These are phyloP conservation scores for Tetanocera ferruginea DNA, from an alignment of 2,888 invertebrate species.

Conservation along the genomic window DNA sequence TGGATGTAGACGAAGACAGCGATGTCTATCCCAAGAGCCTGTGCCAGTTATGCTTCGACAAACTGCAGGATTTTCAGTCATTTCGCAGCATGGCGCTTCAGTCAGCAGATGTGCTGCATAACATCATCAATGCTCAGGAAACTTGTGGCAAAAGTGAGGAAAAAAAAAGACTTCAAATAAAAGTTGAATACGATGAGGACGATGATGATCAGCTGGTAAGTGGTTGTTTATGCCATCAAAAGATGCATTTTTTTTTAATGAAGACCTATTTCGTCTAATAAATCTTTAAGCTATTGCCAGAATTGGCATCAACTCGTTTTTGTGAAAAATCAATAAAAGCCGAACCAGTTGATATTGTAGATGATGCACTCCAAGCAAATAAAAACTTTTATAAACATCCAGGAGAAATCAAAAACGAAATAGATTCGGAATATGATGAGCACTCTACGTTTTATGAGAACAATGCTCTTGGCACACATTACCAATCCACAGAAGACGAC, in stretches of 20 bases:
- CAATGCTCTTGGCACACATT: conserved; percentile 22
- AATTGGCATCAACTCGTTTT: conserved; percentile 41
- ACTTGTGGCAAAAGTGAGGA: not conserved
- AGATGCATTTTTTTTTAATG: not conserved
- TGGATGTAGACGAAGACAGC: conserved; percentile 55
- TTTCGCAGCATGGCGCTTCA: conserved; percentile 55
- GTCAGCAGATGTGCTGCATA: conserved; percentile 51
- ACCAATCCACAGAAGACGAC: conserved; percentile 40
- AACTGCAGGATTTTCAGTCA: conserved; percentile 57
- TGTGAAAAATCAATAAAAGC: conserved; percentile 46
- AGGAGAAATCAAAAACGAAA: conserved; percentile 34
- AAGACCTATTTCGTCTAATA: not conserved
- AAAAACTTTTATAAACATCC: conserved; percentile 37
- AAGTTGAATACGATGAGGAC: conserved; percentile 27
- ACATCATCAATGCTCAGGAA: conserved; percentile 36
- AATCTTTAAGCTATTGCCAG: conserved; percentile 48
- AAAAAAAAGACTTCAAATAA: not conserved
- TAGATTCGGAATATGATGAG: conserved; percentile 37
- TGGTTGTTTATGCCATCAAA: not conserved
- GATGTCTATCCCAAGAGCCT: conserved; percentile 56
- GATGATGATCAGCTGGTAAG: conserved; percentile 51
- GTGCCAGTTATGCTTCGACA: conserved; percentile 58
- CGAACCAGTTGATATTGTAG: conserved; percentile 44
- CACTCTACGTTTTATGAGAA: conserved; percentile 34
- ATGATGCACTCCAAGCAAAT: conserved; percentile 35